A percentile compares a stretch with the other conserved stretches of the same genome.
phyloP scores from a whole-genome alignment of 2,888 invertebrate genomes.

The Microctonus hyperodae region DNA sequence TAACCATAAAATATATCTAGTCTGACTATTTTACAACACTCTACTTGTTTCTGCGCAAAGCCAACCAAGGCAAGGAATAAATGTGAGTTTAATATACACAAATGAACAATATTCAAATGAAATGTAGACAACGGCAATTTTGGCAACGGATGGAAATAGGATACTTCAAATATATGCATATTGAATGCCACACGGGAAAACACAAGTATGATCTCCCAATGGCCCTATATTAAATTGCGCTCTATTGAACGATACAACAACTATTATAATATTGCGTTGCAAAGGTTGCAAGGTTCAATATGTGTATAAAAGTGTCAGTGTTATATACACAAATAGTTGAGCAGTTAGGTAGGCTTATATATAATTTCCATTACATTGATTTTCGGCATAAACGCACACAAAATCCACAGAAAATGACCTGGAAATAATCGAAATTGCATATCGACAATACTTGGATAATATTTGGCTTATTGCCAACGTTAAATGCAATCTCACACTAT shows the following conservation, averaged over 20 bases:
- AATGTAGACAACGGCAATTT: not conserved
- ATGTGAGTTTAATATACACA: not conserved
- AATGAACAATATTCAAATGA: not conserved
- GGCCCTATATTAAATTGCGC: slow-evolving; percentile 39
- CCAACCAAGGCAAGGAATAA: not conserved
- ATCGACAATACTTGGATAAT: slow-evolving; percentile 48
- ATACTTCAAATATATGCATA: slow-evolving; percentile 37
- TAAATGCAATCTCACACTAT: not conserved
- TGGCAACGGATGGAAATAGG: not conserved
- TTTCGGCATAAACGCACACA: slow-evolving; percentile 48
- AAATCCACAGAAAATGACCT: slow-evolving; percentile 51
- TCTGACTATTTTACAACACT: not conserved
- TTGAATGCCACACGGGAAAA: slow-evolving; percentile 43
- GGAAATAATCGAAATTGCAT: slow-evolving; percentile 59
- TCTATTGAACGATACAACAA: slow-evolving; percentile 56
- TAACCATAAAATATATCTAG: too few relatives aligned
- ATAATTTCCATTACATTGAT: slow-evolving; percentile 60
- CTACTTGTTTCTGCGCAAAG: too few relatives aligned
- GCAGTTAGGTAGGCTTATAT: slow-evolving; percentile 41
- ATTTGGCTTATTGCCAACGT: slow-evolving; percentile 43
- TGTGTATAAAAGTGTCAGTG: not conserved
- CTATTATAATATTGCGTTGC: slow-evolving; percentile 47
- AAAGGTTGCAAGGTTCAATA: not conserved
- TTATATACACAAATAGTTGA: not conserved
- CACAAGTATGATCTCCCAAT: slow-evolving; percentile 29